These are phyloP conservation scores for Thalpophila matura DNA, from an alignment of 2,888 invertebrate genomes.

Conservation along the genomic window DNA sequence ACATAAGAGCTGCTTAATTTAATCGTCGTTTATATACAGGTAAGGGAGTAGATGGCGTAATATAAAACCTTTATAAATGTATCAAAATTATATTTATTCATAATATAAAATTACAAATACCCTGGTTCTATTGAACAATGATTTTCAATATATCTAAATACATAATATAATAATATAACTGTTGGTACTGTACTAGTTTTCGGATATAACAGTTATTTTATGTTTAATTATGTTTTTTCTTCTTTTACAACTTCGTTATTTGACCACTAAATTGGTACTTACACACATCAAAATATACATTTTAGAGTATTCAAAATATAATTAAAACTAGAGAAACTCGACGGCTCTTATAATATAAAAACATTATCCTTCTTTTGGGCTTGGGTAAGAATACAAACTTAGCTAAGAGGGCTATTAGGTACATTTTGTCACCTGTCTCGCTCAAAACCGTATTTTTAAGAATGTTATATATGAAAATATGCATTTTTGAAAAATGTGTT, in stretches of 20 bases:
- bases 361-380: no score
- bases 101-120: constrained; percentile 27
- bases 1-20: no score
- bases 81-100: constrained; percentile 33
- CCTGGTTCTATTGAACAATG: constrained; percentile 38
- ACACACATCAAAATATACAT: not conserved
- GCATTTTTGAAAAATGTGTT: no score
- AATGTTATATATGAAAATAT: no score
- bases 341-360: not conserved
- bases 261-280: not conserved
- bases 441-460: no score
- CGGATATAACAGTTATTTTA: no score
- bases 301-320: constrained; percentile 5
- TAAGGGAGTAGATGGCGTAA: not conserved
- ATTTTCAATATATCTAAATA: not conserved
- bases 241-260: not conserved
- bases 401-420: no score
- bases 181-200: no score
- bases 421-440: no score
- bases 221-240: no score
- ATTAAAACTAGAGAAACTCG: not conserved
- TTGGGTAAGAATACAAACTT: constrained; percentile 7
- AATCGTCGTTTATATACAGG: no score
- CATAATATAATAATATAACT: no score
- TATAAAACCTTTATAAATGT: not conserved